Base-by-base conservation (phyloP, 92 coral and sea anemone genomes). In the Phymanthus crucifer region DNA sequence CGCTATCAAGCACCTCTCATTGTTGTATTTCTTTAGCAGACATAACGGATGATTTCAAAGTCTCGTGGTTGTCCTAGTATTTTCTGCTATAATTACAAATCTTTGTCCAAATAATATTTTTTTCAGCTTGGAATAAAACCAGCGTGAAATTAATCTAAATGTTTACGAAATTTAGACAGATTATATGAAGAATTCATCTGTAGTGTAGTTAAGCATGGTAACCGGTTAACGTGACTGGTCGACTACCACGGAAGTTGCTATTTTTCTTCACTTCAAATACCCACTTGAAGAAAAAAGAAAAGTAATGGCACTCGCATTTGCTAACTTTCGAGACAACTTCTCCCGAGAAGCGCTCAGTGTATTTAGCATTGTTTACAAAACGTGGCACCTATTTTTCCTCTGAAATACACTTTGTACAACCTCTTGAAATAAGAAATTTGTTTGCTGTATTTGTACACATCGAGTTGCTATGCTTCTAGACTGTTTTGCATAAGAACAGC, bases 401-500 rank as follows among this genome's bases (percentile, higher is more conserved):
- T 72, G 77, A 82, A 73, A 70, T 71, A 72, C 71, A 35, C 85
- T 78, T 83, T 78, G 66, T 65, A 29, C 40, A 83, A 56, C 70
- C 69, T 40, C 83, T 79, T 40, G 80, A 78, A 68, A 71, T 68
- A 71, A 74, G 47, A 70, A 83, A 56, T 72, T 61, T 79, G 87
- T 87, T 83, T 73, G 80, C 43, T 65, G 38, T 64, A 67, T 70
- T 69, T 47, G 83, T 64, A 79, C 83, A 78, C 52, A 68, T 58
- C 83, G 78, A 66, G 83, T 87, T 47, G 82, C 80, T 78, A 74
- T 80, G 80, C 38, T 61, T 61, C 74, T 45, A 71, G 43, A 18
- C 40, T 70, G 76, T 76, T 87, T 83, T 71, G 74, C 88, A 83
- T 87, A 67, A 87, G 35, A 79, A 87, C 66, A 74, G 86, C 78